A percentile compares a stretch with the other conserved stretches of the same genome.
These are phyloP conservation scores for Dione juno DNA, from an alignment of 2,888 invertebrate genomes.

Conservation along the genomic window DNA sequence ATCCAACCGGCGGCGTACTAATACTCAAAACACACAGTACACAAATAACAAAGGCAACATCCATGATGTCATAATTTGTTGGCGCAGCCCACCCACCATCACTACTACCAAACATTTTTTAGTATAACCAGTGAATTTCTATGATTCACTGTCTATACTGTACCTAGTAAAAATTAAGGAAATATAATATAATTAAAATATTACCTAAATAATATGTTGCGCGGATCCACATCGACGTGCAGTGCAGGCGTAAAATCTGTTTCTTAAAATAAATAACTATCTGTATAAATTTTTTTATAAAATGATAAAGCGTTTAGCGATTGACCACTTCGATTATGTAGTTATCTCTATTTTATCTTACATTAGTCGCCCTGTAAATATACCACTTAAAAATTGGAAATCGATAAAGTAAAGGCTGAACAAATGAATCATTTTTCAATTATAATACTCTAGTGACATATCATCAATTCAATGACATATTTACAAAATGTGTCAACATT, in stretches of 20 bases:
- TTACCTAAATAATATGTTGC: conserved; percentile 9
- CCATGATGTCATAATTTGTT: conserved; percentile 32
- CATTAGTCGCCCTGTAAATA: background rate
- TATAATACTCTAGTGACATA: conserved; percentile 16
- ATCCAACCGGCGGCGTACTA: conserved; percentile 17
- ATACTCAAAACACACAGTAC: conserved; percentile 1
- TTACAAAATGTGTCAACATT: conserved; percentile 12
- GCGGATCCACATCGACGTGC: conserved; percentile 12
- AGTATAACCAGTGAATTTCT: background rate
- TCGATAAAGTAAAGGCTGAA: background rate
- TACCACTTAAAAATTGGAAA: conserved; percentile 9
- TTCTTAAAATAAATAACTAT: background rate
- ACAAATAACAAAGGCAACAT: conserved; percentile 6
- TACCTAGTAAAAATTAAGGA: background rate
- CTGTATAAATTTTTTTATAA: background rate
- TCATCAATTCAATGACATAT: conserved; percentile 5
- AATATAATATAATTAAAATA: background rate
- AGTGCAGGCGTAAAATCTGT: background rate
- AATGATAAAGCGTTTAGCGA: conserved; percentile 8
- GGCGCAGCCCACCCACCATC: conserved; percentile 24
- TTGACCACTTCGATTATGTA: conserved; percentile 8
- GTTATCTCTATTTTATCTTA: conserved; percentile 19
- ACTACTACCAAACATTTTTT: background rate
- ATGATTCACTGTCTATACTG: background rate
- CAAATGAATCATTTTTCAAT: conserved; percentile 10